A percentile compares a stretch with the other conserved stretches of the same genome.
These are phyloP conservation scores for Cantharis rufa DNA, from an alignment of 2,888 invertebrate genomes.

Conservation along the genomic window DNA sequence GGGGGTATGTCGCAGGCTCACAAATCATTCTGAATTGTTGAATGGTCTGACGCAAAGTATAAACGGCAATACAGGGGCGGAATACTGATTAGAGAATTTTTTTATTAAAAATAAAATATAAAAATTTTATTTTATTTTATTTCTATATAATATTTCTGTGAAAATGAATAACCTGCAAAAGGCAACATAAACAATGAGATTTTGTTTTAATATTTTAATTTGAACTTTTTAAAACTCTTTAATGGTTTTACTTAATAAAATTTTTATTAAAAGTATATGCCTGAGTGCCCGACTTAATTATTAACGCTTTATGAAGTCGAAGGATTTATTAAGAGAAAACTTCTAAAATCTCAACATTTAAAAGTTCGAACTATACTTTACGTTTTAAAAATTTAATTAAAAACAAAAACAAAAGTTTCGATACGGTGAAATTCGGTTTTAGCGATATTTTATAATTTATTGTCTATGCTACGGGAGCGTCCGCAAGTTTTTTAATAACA, in stretches of 20 bases:
- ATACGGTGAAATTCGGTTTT: neutral
- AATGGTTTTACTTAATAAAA: neutral
- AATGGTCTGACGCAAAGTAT: conserved; percentile 14
- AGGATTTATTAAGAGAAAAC: neutral
- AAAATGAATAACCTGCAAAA: neutral
- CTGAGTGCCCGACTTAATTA: neutral
- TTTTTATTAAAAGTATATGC: neutral
- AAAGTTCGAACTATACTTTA: neutral
- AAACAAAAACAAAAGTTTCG: neutral
- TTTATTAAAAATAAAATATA: conserved; percentile 10
- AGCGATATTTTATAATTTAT: neutral
- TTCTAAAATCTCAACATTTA: neutral
- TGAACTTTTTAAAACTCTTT: neutral
- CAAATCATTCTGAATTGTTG: conserved; percentile 22
- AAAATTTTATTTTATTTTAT: neutral
- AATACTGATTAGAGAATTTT: conserved; percentile 19
- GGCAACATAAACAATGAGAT: neutral
- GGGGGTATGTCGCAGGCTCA: conserved; percentile 20
- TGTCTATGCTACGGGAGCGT: neutral
- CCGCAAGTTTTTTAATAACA: neutral
- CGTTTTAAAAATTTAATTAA: neutral
- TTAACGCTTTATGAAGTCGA: neutral
- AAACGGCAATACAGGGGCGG: conserved; percentile 19
- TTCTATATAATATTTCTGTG: neutral
- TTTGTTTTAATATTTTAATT: neutral